These are phyloP conservation scores for Dermochelys coriacea DNA, from an alignment of 2,797 vertebrate genomes.

Conservation along the genomic window DNA sequence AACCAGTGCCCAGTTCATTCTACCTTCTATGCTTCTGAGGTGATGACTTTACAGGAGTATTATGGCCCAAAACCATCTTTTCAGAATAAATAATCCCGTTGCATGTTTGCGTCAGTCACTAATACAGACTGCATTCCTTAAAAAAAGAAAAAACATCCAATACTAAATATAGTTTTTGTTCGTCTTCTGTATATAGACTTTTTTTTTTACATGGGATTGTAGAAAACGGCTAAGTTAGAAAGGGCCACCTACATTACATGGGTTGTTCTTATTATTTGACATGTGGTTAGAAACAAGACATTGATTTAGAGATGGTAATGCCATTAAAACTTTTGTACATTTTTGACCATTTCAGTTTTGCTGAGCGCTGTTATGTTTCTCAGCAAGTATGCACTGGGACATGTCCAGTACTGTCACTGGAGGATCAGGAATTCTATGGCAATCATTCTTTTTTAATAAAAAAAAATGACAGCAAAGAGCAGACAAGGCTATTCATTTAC, in stretches of 20 bases:
- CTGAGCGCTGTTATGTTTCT: constrained; percentile 32
- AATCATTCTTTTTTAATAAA: constrained; percentile 37
- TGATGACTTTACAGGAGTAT: constrained; percentile 11
- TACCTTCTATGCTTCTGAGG: background rate
- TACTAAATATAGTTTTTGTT: background rate
- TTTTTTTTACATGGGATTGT: background rate
- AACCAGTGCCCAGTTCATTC: background rate
- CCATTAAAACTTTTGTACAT: background rate
- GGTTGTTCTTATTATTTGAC: background rate
- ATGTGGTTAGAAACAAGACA: background rate
- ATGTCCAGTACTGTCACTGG: constrained; percentile 66
- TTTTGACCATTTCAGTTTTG: constrained; percentile 7
- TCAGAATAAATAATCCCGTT: background rate
- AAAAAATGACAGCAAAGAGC: background rate
- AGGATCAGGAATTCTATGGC: constrained; percentile 49
- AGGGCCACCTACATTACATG: background rate
- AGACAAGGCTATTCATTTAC: constrained; percentile 65
- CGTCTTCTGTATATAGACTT: constrained; percentile 2
- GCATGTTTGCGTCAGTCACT: constrained; percentile 11
- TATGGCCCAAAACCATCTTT: constrained; percentile 8
- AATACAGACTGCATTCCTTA: background rate
- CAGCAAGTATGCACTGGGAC: constrained; percentile 39
- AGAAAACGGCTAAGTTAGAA: constrained; percentile 21
- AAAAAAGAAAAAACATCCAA: background rate
- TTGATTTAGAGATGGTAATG: constrained; percentile 11